Percentiles rank a stretch among this genome's conserved stretches.
phyloP scores from a whole-genome alignment of 2,888 invertebrate species.

The Caenorhabditis zanzibari region DNA sequence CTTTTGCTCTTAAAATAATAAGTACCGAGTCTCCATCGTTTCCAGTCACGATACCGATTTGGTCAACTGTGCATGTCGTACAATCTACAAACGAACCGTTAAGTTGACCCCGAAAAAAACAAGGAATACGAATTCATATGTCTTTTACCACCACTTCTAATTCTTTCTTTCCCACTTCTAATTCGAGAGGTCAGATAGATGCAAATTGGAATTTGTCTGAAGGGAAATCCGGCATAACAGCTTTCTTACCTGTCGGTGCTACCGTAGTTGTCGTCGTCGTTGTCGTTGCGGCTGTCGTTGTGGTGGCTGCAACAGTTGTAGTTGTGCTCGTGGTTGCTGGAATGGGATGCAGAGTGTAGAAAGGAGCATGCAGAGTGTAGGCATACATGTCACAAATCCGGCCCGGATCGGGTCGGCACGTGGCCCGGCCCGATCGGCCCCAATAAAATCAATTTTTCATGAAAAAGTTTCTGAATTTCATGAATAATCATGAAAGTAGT shows the following conservation, averaged over 20 bases:
- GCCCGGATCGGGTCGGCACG: too few species aligned
- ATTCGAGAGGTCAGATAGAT: conserved; percentile 28
- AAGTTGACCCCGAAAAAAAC: conserved; percentile 6
- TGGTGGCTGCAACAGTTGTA: conserved; percentile 15
- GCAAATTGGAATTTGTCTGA: conserved; percentile 16
- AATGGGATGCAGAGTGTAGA: too few species aligned
- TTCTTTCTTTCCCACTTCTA: conserved; percentile 9
- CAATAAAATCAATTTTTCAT: too few species aligned
- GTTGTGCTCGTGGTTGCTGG: background rate
- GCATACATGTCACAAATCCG: too few species aligned
- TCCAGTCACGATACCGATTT: conserved; percentile 41
- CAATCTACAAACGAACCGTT: conserved; percentile 26
- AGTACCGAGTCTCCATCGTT: conserved; percentile 44
- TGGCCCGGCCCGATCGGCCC: too few species aligned
- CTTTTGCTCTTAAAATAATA: too few species aligned
- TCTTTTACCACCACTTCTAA: conserved; percentile 23
- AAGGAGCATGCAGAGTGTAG: too few species aligned
- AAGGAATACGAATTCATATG: conserved; percentile 1
- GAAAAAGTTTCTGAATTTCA: too few species aligned
- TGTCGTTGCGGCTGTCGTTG: conserved; percentile 20
- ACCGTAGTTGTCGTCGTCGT: conserved; percentile 27
- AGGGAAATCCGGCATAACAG: background rate
- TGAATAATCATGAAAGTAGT: too few species aligned
- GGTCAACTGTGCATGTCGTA: conserved; percentile 24
- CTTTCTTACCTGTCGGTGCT: conserved; percentile 15